These are phyloP conservation scores for Podarcis raffonei DNA, from an alignment of 2,113 vertebrate genomes.

Conservation along the genomic window DNA sequence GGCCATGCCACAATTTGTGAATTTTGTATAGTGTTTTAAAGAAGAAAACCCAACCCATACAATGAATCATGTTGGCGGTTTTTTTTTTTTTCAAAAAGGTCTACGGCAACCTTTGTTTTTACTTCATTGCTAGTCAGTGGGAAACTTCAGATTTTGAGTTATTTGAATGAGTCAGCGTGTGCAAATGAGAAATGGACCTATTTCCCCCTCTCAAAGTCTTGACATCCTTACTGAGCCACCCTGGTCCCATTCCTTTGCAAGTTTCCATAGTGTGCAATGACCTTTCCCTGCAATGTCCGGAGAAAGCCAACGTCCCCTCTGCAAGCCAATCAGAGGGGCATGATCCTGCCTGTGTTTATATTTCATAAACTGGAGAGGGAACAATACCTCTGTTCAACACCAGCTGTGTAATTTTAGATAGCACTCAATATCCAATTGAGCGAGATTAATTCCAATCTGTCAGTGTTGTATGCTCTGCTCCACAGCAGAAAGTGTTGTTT, in stretches of 20 bases:
- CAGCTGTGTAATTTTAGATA: constrained; percentile 77
- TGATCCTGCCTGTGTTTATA: constrained; percentile 45
- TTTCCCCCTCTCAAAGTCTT: not conserved
- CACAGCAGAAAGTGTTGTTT: constrained; percentile 85
- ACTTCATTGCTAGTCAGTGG: not conserved
- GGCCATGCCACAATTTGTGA: not conserved
- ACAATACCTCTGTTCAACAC: constrained; percentile 71
- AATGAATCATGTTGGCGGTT: not conserved
- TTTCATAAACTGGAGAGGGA: constrained; percentile 61
- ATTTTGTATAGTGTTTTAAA: not conserved
- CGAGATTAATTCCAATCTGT: constrained; percentile 83
- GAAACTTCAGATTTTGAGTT: not conserved
- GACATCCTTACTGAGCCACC: not conserved
- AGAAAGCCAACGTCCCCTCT: constrained; percentile 2
- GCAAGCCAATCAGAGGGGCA: constrained; percentile 30
- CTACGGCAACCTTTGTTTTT: not conserved
- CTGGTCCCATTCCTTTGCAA: not conserved
- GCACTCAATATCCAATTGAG: constrained; percentile 73
- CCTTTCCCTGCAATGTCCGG: not conserved
- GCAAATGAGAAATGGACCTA: not conserved
- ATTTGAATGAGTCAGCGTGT: not conserved
- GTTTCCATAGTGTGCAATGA: constrained; percentile 5
- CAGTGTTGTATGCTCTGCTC: constrained; percentile 81
- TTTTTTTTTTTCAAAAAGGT: not conserved
- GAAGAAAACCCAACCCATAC: not conserved